phyloP scores from a whole-genome alignment of 2,797 vertebrate species.

The Sphenopsis melanotis region DNA sequence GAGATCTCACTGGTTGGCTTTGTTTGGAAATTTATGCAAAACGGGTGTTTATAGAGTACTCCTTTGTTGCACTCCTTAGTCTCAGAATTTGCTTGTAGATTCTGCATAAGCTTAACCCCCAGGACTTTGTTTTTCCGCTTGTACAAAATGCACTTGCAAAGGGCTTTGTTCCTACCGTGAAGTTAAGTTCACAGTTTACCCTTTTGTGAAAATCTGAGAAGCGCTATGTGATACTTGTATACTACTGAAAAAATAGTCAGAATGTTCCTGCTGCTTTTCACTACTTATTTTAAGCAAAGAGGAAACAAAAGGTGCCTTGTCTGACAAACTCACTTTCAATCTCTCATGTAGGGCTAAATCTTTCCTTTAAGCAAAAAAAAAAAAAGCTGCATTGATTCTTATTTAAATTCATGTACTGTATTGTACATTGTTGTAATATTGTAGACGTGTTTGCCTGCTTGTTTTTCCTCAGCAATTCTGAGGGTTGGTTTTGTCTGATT shows the following conservation, averaged over 20 bases:
- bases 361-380: neutral
- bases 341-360: neutral
- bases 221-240: neutral
- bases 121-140: neutral
- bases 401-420: neutral
- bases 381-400: neutral
- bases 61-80: neutral
- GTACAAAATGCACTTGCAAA: neutral
- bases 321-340: neutral
- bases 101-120: neutral
- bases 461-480: neutral
- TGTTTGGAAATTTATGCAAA: neutral
- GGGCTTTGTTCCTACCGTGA: neutral
- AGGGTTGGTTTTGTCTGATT: neutral
- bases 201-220: neutral
- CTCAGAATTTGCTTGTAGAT: neutral
- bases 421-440: accelerated
- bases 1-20: neutral
- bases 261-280: neutral
- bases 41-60: neutral
- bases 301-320: slow-evolving; percentile 15
- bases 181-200: neutral
- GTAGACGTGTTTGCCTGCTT: neutral
- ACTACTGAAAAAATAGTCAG: neutral
- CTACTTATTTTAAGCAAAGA: neutral